These are phyloP conservation scores for Heliconius congener DNA, from an alignment of 1,140 invertebrate genomes.

Conservation along the genomic window DNA sequence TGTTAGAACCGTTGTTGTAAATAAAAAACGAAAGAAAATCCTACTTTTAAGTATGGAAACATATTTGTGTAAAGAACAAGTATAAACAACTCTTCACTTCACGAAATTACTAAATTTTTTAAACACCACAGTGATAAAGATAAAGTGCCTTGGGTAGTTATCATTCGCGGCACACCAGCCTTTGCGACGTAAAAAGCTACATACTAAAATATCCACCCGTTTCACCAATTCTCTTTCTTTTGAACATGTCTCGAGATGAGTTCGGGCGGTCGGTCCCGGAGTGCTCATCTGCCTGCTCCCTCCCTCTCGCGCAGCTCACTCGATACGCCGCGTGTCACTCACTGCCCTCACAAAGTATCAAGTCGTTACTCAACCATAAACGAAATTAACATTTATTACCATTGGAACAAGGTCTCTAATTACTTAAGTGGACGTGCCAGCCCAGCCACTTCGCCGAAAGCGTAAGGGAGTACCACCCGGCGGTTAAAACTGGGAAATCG, in stretches of 20 bases:
- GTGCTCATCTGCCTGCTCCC: constrained; percentile 41
- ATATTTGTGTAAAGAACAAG: neutral
- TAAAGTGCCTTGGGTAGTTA: neutral
- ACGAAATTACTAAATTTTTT: neutral
- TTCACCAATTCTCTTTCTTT: constrained; percentile 63
- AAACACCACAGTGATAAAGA: neutral
- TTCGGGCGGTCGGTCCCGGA: constrained; percentile 45
- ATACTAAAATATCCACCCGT: constrained; percentile 62
- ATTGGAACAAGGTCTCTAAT: constrained; percentile 58
- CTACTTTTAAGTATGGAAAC: neutral
- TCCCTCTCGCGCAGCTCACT: constrained; percentile 51
- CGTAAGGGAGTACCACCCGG: constrained; percentile 15
- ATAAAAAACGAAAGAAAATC: neutral
- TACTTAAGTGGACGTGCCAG: constrained; percentile 43
- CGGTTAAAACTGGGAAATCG: constrained; percentile 28
- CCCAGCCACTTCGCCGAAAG: neutral
- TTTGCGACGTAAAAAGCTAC: constrained; percentile 42
- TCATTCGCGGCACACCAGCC: constrained; percentile 22
- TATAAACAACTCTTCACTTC: neutral
- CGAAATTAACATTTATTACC: constrained; percentile 60
- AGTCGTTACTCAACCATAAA: constrained; percentile 49
- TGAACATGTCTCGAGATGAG: constrained; percentile 55
- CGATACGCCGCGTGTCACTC: constrained; percentile 59
- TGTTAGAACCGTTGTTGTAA: neutral
- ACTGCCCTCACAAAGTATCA: constrained; percentile 53